phyloP scores from a whole-genome alignment of 2,888 invertebrate genomes.

The Merodon equestris region DNA sequence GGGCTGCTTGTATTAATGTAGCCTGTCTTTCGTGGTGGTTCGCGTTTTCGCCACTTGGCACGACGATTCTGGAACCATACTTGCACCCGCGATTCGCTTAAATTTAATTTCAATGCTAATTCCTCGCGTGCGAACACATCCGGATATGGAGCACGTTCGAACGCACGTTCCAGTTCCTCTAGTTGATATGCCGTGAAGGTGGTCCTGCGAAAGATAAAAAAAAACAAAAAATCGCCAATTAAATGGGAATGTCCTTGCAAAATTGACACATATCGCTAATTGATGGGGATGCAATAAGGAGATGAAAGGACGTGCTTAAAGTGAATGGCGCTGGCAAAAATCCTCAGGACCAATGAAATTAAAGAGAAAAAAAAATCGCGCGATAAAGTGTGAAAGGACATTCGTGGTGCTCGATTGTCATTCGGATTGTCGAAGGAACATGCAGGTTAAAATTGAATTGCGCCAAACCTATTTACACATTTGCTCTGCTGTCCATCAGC shows the following conservation, averaged over 20 bases:
- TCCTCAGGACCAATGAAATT: constrained; percentile 14
- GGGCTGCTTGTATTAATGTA: constrained; percentile 86
- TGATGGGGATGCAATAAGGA: constrained; percentile 50
- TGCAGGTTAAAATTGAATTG: constrained; percentile 58
- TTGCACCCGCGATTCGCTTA: constrained; percentile 89
- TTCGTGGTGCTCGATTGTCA: too few relatives aligned
- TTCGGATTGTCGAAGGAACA: neutral
- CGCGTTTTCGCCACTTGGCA: constrained; percentile 96
- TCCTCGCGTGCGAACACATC: constrained; percentile 98
- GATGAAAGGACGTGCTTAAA: constrained; percentile 16
- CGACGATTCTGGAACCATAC: constrained; percentile 85
- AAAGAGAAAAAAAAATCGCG: constrained; percentile 5
- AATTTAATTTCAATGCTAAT: constrained; percentile 91
- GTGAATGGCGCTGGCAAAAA: constrained; percentile 2
- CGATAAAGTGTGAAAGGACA: neutral
- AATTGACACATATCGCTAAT: constrained; percentile 65
- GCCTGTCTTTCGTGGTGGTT: constrained; percentile 94
- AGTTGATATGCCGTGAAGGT: constrained; percentile 97
- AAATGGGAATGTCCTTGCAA: constrained; percentile 59
- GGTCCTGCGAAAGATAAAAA: constrained; percentile 83
- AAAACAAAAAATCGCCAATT: constrained; percentile 52
- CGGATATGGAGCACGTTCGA: constrained; percentile 96
- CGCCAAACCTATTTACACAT: constrained; percentile 57
- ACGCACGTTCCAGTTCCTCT: constrained; percentile 95
- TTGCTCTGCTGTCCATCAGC: constrained; percentile 9